A percentile compares a stretch with the other conserved stretches of the same genome.
Evolutionary conservation across 1,140 invertebrate genomes (phyloP).

Genomic region (Drosophila micromelanica): DNA sequence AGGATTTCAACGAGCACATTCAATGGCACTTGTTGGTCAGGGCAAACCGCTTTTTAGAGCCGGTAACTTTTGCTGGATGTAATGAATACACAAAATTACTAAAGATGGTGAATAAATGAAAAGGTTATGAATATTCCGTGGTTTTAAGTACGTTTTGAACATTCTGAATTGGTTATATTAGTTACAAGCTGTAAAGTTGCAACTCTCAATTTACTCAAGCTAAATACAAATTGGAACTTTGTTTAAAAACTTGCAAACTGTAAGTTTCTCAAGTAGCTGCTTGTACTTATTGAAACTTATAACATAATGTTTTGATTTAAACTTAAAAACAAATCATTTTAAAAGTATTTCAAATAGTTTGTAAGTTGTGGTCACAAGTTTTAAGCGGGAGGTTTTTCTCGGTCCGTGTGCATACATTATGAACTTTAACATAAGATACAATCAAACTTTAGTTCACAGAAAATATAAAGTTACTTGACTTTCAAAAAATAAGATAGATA

Average conservation of each 20-base stretch:
- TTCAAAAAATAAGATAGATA: too few species aligned
- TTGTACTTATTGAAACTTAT: too few species aligned
- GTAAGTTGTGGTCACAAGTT: too few species aligned
- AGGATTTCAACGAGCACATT: slow-evolving; percentile 45
- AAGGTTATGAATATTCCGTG: slow-evolving; percentile 34
- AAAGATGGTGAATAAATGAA: slow-evolving; percentile 33
- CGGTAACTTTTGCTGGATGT: not conserved
- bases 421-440: too few species aligned
- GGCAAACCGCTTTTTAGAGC: slow-evolving; percentile 7
- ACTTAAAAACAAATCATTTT: too few species aligned
- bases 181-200: not conserved
- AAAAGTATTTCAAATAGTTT: too few species aligned
- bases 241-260: not conserved
- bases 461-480: too few species aligned
- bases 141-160: slow-evolving; percentile 14
- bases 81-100: slow-evolving; percentile 27
- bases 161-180: not conserved
- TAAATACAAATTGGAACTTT: not conserved
- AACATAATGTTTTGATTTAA: too few species aligned
- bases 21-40: slow-evolving; percentile 58
- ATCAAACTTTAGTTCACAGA: too few species aligned
- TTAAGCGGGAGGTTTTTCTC: too few species aligned
- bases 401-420: too few species aligned
- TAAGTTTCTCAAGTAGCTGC: too few species aligned
- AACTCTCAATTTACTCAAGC: not conserved